A percentile compares a stretch with the other conserved stretches of the same genome.
phyloP scores from a whole-genome alignment of 1,140 invertebrate species.

The Parapsyche elsis region DNA sequence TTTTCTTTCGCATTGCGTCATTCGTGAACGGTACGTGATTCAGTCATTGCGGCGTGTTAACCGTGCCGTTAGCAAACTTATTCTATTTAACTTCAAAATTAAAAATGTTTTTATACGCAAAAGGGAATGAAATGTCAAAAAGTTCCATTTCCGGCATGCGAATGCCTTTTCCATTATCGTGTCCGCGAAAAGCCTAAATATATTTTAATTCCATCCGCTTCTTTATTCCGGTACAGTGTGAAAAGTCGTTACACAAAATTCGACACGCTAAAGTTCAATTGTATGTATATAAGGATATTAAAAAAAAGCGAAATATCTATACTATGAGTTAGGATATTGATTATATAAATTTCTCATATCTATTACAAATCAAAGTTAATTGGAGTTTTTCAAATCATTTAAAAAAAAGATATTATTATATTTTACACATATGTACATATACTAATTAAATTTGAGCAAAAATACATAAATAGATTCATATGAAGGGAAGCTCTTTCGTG shows the following conservation, averaged over 20 bases:
- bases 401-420: too few relatives aligned
- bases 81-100: conserved; percentile 51
- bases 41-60: conserved; percentile 16
- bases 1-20: too few relatives aligned
- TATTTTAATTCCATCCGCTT: not conserved
- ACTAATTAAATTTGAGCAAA: too few relatives aligned
- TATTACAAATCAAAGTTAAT: too few relatives aligned
- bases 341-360: too few relatives aligned
- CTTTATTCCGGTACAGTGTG: not conserved
- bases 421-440: too few relatives aligned
- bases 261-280: too few relatives aligned
- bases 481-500: not conserved
- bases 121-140: not conserved
- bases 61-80: conserved; percentile 44
- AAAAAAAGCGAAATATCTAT: too few relatives aligned
- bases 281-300: too few relatives aligned
- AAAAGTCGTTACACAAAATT: not conserved
- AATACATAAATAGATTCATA: not conserved
- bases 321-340: too few relatives aligned
- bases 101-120: conserved; percentile 45
- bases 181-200: not conserved
- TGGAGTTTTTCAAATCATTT: too few relatives aligned
- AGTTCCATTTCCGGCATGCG: conserved; percentile 6
- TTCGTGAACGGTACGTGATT: conserved; percentile 33
- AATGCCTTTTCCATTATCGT: conserved; percentile 20